Evolutionary conservation across 2,888 invertebrate genomes (phyloP).

Genomic region (Calliphora vomitoria): DNA sequence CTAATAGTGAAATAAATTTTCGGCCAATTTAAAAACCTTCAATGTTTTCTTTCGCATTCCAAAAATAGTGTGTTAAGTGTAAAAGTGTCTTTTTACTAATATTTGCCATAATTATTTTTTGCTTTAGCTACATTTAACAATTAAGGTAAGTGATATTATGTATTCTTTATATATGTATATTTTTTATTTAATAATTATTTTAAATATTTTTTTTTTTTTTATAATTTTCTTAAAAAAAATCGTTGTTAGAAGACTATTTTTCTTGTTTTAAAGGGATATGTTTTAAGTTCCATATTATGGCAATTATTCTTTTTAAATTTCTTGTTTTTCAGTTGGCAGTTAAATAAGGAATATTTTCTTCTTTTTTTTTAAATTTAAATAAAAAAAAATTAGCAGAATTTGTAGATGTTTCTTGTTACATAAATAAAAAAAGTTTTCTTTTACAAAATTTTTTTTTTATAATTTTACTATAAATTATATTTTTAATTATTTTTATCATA

Average conservation of each 20-base stretch:
- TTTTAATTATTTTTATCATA: constrained; percentile 28
- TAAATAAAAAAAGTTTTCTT: constrained; percentile 26
- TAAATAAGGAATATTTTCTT: constrained; percentile 54
- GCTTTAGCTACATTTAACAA: constrained; percentile 62
- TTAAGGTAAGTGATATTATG: constrained; percentile 20
- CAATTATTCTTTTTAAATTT: constrained; percentile 38
- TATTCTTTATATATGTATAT: background rate
- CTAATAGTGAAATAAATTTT: too few species aligned
- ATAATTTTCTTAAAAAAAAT: constrained; percentile 60
- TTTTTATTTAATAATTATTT: background rate
- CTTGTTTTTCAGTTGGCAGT: constrained; percentile 65
- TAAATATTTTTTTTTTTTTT: constrained; percentile 43
- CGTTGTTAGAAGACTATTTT: constrained; percentile 71
- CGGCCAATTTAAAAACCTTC: too few species aligned
- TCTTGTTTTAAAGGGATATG: constrained; percentile 65
- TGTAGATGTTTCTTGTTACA: background rate
- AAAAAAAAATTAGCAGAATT: constrained; percentile 27
- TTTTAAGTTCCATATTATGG: constrained; percentile 69
- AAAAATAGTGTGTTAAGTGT: background rate
- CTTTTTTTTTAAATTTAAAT: background rate
- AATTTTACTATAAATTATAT: constrained; percentile 30
- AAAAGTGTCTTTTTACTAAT: background rate
- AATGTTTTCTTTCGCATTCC: too few species aligned
- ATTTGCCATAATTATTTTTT: constrained; percentile 5
- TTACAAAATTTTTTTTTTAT: constrained; percentile 8